Evolutionary conservation across 2,888 invertebrate species (phyloP).

Genomic region (Parapristionchus giblindavisi): DNA sequence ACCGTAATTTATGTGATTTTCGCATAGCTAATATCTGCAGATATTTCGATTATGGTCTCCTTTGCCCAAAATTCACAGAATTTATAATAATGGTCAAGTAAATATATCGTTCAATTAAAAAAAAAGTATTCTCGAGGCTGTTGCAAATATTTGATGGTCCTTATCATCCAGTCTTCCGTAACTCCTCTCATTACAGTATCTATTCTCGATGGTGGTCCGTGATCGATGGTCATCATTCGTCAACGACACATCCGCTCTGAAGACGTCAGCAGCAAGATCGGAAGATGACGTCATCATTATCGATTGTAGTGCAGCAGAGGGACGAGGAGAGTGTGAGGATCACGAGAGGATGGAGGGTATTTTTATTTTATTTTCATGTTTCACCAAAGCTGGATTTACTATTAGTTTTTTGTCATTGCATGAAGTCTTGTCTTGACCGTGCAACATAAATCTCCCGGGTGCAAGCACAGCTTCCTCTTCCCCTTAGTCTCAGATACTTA

Average conservation of each 20-base stretch:
- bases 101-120: not conserved
- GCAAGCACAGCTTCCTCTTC: too few relatives aligned
- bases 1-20: not conserved
- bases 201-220: slow-evolving; percentile 3
- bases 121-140: not conserved
- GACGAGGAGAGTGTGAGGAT: not conserved
- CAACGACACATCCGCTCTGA: not conserved
- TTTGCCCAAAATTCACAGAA: not conserved
- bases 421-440: too few relatives aligned
- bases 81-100: not conserved
- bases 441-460: too few relatives aligned
- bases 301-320: slow-evolving; percentile 3
- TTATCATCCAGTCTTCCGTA: not conserved
- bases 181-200: slow-evolving; percentile 11
- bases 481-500: too few relatives aligned
- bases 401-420: too few relatives aligned
- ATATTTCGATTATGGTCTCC: not conserved
- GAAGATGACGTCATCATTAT: slow-evolving; percentile 11
- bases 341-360: not conserved
- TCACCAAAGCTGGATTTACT: too few relatives aligned
- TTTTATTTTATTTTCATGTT: not conserved
- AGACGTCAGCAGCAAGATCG: slow-evolving; percentile 4
- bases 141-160: not conserved
- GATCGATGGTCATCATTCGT: slow-evolving; percentile 13
- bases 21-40: not conserved